phyloP scores from a whole-genome alignment of 2,113 vertebrate species.

The Mirounga angustirostris region DNA sequence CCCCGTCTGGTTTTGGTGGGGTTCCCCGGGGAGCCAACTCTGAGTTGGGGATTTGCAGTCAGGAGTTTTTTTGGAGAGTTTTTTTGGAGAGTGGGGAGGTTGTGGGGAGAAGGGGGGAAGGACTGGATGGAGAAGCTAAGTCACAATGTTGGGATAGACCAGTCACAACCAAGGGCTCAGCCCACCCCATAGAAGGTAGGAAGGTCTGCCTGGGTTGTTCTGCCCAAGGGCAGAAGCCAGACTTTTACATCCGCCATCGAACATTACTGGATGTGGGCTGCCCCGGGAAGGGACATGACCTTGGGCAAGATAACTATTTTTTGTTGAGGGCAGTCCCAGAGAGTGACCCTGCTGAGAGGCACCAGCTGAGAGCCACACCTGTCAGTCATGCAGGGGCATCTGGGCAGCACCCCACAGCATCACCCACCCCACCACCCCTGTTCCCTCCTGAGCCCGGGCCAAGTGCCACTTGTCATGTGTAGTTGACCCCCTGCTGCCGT shows the following conservation, averaged over 20 bases:
- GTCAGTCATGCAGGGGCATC: not conserved
- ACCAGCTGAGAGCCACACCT: not conserved
- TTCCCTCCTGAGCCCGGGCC: not conserved
- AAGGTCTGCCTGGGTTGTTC: not conserved
- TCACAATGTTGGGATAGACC: rapidly evolving
- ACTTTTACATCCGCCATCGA: not conserved
- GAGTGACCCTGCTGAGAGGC: not conserved
- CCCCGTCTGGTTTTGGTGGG: not conserved
- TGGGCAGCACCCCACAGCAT: not conserved
- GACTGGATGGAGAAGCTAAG: not conserved
- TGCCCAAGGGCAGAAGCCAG: not conserved
- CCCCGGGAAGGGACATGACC: rapidly evolving
- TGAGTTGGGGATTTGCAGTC: not conserved
- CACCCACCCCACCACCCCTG: rapidly evolving
- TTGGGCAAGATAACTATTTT: not conserved
- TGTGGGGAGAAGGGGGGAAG: not conserved
- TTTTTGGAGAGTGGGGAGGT: not conserved
- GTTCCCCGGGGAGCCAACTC: not conserved
- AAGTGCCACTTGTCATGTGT: not conserved
- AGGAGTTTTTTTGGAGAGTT: not conserved
- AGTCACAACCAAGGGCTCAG: not conserved
- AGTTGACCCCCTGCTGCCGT: not conserved
- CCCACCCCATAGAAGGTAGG: not conserved
- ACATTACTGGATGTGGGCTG: not conserved
- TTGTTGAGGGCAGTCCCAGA: not conserved